Evolutionary conservation across 1,140 invertebrate species (phyloP).

Genomic region (Calliopsis andreniformis): DNA sequence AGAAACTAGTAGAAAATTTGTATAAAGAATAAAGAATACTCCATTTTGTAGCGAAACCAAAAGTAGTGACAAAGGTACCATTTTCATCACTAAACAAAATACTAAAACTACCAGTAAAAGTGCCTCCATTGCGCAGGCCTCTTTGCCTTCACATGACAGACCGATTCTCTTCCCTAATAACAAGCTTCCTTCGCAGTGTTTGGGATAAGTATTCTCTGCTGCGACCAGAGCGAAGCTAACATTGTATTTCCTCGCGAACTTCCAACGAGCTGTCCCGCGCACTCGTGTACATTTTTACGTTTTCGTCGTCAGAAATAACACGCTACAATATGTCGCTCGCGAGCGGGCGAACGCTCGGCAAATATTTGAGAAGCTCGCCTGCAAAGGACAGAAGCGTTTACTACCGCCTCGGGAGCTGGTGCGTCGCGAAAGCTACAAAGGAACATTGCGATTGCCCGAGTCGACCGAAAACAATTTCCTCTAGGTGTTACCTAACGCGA

Average conservation of each 20-base stretch:
- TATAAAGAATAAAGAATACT: too few species aligned
- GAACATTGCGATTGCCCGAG: neutral
- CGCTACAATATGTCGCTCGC: slow-evolving; percentile 4
- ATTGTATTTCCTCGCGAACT: neutral
- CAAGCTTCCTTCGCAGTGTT: too few species aligned
- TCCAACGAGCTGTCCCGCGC: neutral
- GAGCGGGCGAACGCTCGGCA: neutral
- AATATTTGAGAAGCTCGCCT: slow-evolving; percentile 5
- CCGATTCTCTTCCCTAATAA: too few species aligned
- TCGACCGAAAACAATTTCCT: neutral
- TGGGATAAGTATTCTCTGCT: too few species aligned
- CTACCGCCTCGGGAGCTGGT: neutral
- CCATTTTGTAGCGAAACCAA: too few species aligned
- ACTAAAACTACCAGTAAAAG: too few species aligned
- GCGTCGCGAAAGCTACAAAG: neutral
- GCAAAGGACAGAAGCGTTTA: neutral
- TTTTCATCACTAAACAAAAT: too few species aligned
- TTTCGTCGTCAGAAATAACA: slow-evolving; percentile 13
- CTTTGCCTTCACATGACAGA: too few species aligned
- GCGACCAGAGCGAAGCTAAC: too few species aligned
- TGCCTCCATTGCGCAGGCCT: too few species aligned
- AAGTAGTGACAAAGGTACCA: too few species aligned
- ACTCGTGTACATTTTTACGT: neutral
- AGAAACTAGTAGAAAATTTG: too few species aligned
- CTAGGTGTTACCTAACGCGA: neutral